Conservation (phyloP, 2,888 invertebrate genomes). For the Drosophila gaucha region DNA sequence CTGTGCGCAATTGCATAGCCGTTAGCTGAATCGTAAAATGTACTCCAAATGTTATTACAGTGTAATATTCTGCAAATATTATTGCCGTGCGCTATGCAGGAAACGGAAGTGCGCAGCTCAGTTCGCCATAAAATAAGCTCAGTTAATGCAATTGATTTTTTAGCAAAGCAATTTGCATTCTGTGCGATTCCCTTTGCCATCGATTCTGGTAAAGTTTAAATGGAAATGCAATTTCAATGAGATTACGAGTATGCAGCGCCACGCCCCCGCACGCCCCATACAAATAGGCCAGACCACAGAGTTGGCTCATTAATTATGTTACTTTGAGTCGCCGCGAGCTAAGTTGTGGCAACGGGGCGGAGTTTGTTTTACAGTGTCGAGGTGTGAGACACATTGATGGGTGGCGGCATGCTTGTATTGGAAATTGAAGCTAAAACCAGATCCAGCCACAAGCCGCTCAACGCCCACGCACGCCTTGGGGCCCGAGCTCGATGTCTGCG, state of each 20-base stretch:
- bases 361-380: not conserved
- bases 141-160: constrained; percentile 60
- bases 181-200: not conserved
- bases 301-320: constrained; percentile 74
- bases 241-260: constrained; percentile 44
- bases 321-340: constrained; percentile 49
- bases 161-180: constrained; percentile 34
- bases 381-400: constrained; percentile 36
- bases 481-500: too few species aligned
- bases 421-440: constrained; percentile 63
- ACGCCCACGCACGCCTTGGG: constrained; percentile 1
- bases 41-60: constrained; percentile 1
- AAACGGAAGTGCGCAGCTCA: constrained; percentile 44
- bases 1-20: not conserved
- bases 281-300: constrained; percentile 29
- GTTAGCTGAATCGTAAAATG: constrained; percentile 1
- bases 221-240: constrained; percentile 58
- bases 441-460: constrained; percentile 44
- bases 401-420: constrained; percentile 48
- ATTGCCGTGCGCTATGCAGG: constrained; percentile 21
- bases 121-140: constrained; percentile 26
- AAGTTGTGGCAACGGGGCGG: constrained; percentile 9
- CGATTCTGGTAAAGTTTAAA: constrained; percentile 21
- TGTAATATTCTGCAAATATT: constrained; percentile 1
- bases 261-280: constrained; percentile 33